Percentiles rank a stretch among this genome's conserved stretches.
Evolutionary conservation across 2,797 vertebrate genomes (phyloP).

Genomic region (Microctenopoma steveboyesi): DNA sequence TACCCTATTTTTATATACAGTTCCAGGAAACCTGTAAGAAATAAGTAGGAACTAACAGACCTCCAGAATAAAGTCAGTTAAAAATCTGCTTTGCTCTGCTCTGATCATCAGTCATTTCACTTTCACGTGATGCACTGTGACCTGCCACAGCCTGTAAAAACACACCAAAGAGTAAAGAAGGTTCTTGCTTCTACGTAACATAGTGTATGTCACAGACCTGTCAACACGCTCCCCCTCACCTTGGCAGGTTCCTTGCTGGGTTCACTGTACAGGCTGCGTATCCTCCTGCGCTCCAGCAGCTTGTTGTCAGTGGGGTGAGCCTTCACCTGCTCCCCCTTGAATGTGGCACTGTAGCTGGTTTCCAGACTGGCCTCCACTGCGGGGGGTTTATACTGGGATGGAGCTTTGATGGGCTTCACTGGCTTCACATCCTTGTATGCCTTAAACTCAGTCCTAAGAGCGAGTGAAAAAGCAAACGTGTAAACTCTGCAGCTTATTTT

Average conservation of each 20-base stretch:
- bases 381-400: constrained; percentile 89
- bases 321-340: constrained; percentile 93
- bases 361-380: constrained; percentile 87
- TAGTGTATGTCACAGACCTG: not conserved
- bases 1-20: too few species aligned
- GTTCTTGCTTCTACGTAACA: constrained; percentile 1
- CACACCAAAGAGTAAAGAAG: not conserved
- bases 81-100: not conserved
- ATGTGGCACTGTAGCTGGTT: constrained; percentile 96
- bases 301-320: constrained; percentile 89
- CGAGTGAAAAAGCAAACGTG: constrained; percentile 1
- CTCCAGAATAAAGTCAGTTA: constrained; percentile 15
- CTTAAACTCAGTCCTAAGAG: constrained; percentile 92
- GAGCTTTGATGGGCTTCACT: constrained; percentile 90
- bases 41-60: not conserved
- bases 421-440: constrained; percentile 93
- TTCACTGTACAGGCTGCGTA: constrained; percentile 97
- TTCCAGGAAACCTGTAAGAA: not conserved
- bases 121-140: not conserved
- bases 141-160: not conserved
- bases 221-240: constrained; percentile 83
- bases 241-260: constrained; percentile 91
- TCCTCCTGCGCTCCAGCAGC: constrained; percentile 90
- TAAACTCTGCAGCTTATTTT: not conserved
- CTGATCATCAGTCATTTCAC: not conserved